phyloP scores from a whole-genome alignment of 2,888 invertebrate genomes.

The Drosophila seclusa region DNA sequence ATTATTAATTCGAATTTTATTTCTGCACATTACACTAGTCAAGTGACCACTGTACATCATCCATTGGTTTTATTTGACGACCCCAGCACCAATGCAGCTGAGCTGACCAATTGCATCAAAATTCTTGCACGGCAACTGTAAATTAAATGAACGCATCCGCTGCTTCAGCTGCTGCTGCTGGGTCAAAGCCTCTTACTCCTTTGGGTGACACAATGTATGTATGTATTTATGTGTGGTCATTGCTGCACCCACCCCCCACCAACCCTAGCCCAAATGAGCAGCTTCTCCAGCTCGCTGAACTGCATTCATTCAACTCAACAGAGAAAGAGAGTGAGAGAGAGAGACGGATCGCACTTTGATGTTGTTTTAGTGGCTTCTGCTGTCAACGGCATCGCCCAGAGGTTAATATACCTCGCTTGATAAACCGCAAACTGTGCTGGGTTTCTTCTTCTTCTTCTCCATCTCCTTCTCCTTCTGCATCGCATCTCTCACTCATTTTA shows the following conservation, averaged over 20 bases:
- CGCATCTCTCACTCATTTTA: constrained; percentile 3
- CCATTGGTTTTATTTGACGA: constrained; percentile 11
- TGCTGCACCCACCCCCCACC: not conserved
- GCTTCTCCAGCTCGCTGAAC: constrained; percentile 13
- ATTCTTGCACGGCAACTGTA: constrained; percentile 68
- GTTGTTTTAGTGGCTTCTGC: constrained; percentile 51
- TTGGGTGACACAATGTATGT: constrained; percentile 39
- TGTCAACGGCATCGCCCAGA: constrained; percentile 50
- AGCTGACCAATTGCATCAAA: constrained; percentile 48
- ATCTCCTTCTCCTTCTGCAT: constrained; percentile 4
- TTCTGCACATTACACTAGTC: too few species aligned
- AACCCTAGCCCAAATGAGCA: not conserved
- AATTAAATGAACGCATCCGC: constrained; percentile 72
- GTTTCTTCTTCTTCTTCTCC: constrained; percentile 28
- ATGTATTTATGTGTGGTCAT: constrained; percentile 7
- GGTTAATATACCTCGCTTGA: constrained; percentile 50
- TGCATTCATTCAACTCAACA: constrained; percentile 19
- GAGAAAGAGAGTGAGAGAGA: not conserved
- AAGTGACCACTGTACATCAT: constrained; percentile 2
- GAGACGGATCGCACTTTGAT: constrained; percentile 56
- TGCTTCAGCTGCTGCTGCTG: constrained; percentile 30
- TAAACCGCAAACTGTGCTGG: constrained; percentile 61
- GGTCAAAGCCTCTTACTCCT: constrained; percentile 39
- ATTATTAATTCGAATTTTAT: not conserved
- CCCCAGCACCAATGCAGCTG: constrained; percentile 12